Evolutionary conservation across 2,888 invertebrate species (phyloP), one percentile per base, ranked within the genome.

Genomic region (Apamea sordens): DNA sequence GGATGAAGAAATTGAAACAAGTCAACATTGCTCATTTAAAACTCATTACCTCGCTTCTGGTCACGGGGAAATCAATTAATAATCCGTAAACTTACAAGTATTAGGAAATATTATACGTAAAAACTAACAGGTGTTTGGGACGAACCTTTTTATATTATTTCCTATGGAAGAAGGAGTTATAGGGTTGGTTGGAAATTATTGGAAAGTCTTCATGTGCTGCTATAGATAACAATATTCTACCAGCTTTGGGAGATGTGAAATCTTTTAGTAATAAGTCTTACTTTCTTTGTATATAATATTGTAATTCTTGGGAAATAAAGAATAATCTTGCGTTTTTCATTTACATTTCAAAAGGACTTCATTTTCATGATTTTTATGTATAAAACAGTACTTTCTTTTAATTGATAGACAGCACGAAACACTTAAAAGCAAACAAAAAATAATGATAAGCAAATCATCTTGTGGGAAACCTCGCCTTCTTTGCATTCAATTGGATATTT

Each of bases 1-100:
- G 28, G 81, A 83, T 83, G 83, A 82, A 84, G 82, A 89, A 88
- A 88, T 89, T 89, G 79, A 89, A 86, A 87, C 86, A 88, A 83
- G 76, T 79, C 80, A 56, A 87, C 82, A 88, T 81, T 67, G 83
- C 77, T 87, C 67, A 88, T 88, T 88, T 87, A 88, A 86, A 88
- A 87, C 87, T 86, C 87, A 88, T 79, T 88, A 88, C 86, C 67
- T 83, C 47, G 83, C 81, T 85, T 83, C 75, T 86, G 69, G 83
- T 86, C 86, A 86, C 73, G 86, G 84, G 61, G 75, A 86, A 85
- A 85, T 85, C 85, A 85, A 85, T 86, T 85, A 83, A 85, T 86
- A 86, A 86, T 85, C 85, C 84, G 80, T 86, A 83, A 85, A 83
- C 67, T 77, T 86, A 83, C 83, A 83, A 83, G 86, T 80, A 86